Percentiles rank a stretch among this genome's conserved stretches.
Conservation (phyloP, 2,797 vertebrate genomes). For the Rallus crepitans region DNA sequence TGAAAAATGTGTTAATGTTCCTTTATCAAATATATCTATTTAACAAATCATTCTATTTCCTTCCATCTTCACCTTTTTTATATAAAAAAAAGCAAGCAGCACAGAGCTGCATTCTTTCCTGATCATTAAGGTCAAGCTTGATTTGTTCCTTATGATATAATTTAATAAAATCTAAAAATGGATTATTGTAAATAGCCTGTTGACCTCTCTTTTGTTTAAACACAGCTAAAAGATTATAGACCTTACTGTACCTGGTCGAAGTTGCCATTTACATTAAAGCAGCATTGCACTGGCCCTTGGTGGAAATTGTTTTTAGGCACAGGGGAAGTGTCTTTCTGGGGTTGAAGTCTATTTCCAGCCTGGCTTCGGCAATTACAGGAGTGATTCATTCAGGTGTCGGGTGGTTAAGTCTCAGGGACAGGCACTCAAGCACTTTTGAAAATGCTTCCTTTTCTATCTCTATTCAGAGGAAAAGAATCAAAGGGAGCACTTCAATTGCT, state of each 20-base stretch:
- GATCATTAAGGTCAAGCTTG: neutral
- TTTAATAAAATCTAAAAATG: neutral
- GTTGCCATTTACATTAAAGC: neutral
- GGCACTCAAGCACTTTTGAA: neutral
- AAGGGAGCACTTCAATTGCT: neutral
- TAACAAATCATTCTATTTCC: neutral
- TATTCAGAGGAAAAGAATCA: neutral
- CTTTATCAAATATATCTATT: conserved; percentile 41
- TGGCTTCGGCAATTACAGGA: neutral
- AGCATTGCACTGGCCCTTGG: neutral
- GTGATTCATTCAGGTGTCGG: neutral
- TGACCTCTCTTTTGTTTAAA: conserved; percentile 32
- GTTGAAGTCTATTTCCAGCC: neutral
- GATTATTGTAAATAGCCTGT: neutral
- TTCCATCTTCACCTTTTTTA: neutral
- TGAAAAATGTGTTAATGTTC: conserved; percentile 42
- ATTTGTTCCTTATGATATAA: neutral
- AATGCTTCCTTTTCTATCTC: neutral
- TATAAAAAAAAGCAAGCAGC: neutral
- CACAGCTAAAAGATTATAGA: neutral
- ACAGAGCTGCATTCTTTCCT: neutral
- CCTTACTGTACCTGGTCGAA: neutral
- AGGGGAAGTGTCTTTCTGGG: neutral
- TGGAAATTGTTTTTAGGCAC: neutral
- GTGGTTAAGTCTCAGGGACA: neutral